phyloP scores from a whole-genome alignment of 2,113 vertebrate genomes.

The Alaudala cheleensis region DNA sequence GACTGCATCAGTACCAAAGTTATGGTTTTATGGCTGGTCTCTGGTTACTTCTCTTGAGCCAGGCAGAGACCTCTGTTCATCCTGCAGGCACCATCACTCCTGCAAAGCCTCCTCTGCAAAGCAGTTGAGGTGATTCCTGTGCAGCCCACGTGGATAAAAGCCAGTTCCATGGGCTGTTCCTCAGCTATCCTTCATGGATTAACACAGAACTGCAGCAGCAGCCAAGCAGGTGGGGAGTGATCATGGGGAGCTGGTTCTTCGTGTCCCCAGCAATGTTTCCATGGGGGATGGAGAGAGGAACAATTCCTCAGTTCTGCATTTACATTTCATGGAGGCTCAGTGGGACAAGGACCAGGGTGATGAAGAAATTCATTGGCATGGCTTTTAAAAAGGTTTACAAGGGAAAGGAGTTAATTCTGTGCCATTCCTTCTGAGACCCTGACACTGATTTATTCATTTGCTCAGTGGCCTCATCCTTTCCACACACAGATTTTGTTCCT shows the following conservation, averaged over 20 bases:
- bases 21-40: background rate
- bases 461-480: slow-evolving; percentile 1
- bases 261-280: background rate
- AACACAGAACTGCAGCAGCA: background rate
- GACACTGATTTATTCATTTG: background rate
- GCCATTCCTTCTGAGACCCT: background rate
- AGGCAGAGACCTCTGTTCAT: background rate
- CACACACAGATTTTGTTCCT: slow-evolving; percentile 49
- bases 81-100: background rate
- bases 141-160: background rate
- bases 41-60: background rate
- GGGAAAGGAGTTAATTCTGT: background rate
- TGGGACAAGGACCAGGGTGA: background rate
- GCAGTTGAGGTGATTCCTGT: background rate
- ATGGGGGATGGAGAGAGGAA: background rate
- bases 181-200: background rate
- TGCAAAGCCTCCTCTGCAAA: background rate
- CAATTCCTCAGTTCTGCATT: background rate
- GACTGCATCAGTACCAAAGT: background rate
- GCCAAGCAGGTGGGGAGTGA: background rate
- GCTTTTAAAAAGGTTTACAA: background rate
- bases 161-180: background rate
- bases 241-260: background rate
- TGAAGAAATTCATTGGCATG: background rate
- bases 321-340: background rate